Percentiles rank a stretch among this genome's conserved stretches.
These are phyloP conservation scores for Diarsia mendica DNA, from an alignment of 2,888 invertebrate genomes.

Conservation along the genomic window DNA sequence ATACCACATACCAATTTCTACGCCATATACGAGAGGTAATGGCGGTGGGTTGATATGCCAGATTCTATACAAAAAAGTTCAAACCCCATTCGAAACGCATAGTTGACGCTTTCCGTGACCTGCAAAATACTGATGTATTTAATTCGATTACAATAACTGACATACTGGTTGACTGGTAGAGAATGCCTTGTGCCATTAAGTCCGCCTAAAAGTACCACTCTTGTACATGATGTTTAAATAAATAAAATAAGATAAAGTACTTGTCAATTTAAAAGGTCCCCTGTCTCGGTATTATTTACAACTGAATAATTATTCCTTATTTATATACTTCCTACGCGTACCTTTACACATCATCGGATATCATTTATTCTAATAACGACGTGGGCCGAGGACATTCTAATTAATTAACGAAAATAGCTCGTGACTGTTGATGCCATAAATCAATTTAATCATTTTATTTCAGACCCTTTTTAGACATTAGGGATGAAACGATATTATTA, in stretches of 20 bases:
- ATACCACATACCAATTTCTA: no score
- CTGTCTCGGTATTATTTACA: not conserved
- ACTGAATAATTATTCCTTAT: conserved; percentile 6
- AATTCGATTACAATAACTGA: no score
- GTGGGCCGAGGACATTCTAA: not conserved
- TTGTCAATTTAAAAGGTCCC: not conserved
- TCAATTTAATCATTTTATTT: conserved; percentile 17
- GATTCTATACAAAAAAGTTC: no score
- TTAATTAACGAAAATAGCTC: conserved; percentile 27
- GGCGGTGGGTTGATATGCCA: no score
- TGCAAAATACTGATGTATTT: no score
- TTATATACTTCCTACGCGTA: not conserved
- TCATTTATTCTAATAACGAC: not conserved
- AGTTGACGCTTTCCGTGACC: no score
- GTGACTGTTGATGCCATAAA: conserved; percentile 5
- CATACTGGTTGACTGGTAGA: no score
- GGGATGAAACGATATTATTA: conserved; percentile 8
- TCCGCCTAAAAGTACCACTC: no score
- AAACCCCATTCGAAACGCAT: no score
- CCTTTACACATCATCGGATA: conserved; percentile 2
- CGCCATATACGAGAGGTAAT: no score
- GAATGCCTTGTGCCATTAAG: no score
- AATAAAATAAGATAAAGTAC: not conserved
- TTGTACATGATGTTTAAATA: no score
- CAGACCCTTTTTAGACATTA: conserved; percentile 13